Base-by-base conservation (phyloP, 2,888 invertebrate genomes). In the Caenorhabditis wallacei region DNA sequence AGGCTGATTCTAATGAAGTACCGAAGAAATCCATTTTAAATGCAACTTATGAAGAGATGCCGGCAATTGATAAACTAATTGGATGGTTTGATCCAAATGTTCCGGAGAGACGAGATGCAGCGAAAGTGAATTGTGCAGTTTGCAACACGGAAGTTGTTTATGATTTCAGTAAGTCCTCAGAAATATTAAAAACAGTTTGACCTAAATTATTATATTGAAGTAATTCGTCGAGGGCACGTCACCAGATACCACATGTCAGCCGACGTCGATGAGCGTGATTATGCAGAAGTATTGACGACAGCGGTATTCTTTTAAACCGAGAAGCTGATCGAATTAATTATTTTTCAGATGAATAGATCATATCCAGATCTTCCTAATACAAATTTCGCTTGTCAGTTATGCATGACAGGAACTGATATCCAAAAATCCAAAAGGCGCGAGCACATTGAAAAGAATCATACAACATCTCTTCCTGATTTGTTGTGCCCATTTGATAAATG, bases 61-160 rank as follows among this genome's bases (percentile, higher is more conserved):
- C 74, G 20, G 56, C 66, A 8, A 1, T 57, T 11, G 74, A 75
- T 0, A 75, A 66, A 13, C 20, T 66, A 1, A 24, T 37, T 46
- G 78, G 71, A 40, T 80, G 54, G 56, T 80, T 26, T 26, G 71
- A 80, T 72, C 71, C 57, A 20, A 71, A 71, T 40, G 66, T 37
- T 53, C 66, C 79, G 7, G 63, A 57, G 20, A 30, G 66, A 22
- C 43, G 7, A 16, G 59, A 71, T 51, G 66, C 57, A 26, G 24
- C 57, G 20, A 71, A 66, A 24, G 40, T 74, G 1, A 30, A 24
- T 8, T 80, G 80, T 22, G n/a, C 16, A 1, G 53, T 40, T 3
- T 80, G 80, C 24, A 24, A 75, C 0, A 4, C 63, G 22, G 56
- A 69, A 3, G 54, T 80, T 18, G 40, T 37, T 11, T 70, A 70